phyloP scores from a whole-genome alignment of 2,888 invertebrate species.

The Stenichneumon culpator region DNA sequence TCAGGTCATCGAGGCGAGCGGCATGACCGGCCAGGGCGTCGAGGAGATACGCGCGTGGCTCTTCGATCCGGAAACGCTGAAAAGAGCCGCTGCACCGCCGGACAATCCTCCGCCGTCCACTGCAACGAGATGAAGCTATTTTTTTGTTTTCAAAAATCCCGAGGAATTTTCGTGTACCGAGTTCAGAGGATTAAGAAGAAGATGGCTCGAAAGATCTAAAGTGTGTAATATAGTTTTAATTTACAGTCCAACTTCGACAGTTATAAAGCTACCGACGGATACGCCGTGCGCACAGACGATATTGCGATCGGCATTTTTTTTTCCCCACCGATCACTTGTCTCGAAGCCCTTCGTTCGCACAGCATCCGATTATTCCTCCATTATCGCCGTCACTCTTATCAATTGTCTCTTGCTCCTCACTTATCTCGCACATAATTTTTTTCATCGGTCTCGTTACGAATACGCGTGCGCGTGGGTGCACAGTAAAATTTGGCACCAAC shows the following conservation, averaged over 20 bases:
- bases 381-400: slow-evolving; percentile 17
- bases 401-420: neutral
- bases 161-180: neutral
- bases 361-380: neutral
- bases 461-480: too few species aligned
- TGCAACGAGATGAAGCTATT: slow-evolving; percentile 24
- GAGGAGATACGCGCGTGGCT: slow-evolving; percentile 89
- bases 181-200: neutral
- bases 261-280: slow-evolving; percentile 71
- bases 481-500: too few species aligned
- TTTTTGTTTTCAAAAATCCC: neutral
- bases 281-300: slow-evolving; percentile 28
- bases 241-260: slow-evolving; percentile 75
- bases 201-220: slow-evolving; percentile 5
- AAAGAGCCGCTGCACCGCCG: slow-evolving; percentile 71
- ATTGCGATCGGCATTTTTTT: slow-evolving; percentile 15
- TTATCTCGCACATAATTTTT: neutral
- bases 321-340: slow-evolving; percentile 21
- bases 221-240: slow-evolving; percentile 62
- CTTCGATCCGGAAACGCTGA: slow-evolving; percentile 75
- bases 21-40: slow-evolving; percentile 90
- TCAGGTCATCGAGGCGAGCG: slow-evolving; percentile 91
- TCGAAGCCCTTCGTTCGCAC: neutral
- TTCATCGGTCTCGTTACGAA: neutral
- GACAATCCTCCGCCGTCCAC: slow-evolving; percentile 63